These are phyloP conservation scores for Apoda limacodes DNA, from an alignment of 2,888 invertebrate species.

Conservation along the genomic window DNA sequence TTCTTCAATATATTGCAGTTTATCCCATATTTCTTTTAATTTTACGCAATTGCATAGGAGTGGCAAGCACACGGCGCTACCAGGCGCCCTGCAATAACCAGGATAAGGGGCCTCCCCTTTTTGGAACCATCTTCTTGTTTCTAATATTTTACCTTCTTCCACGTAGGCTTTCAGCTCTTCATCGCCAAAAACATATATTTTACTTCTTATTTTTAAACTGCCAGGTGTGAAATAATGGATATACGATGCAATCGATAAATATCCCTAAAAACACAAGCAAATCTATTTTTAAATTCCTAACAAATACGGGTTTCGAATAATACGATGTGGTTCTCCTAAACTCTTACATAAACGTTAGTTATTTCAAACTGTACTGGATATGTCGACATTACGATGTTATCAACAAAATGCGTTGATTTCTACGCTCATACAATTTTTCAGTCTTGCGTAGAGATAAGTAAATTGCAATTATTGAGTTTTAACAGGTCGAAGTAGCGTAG, in stretches of 20 bases:
- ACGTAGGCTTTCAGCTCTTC: conserved; percentile 21
- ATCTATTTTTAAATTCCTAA: too few relatives aligned
- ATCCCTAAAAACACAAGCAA: conserved; percentile 43
- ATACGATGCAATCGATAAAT: conserved; percentile 32
- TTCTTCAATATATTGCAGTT: conserved; percentile 13
- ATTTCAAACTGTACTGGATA: too few relatives aligned
- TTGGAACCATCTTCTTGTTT: conserved; percentile 38
- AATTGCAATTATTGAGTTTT: too few relatives aligned
- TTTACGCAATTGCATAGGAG: conserved; percentile 42
- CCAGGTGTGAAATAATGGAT: conserved; percentile 40
- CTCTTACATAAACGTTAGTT: too few relatives aligned
- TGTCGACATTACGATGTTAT: too few relatives aligned
- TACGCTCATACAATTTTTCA: too few relatives aligned
- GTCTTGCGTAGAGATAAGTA: too few relatives aligned
- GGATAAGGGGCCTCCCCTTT: conserved; percentile 44
- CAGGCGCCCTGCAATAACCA: conserved; percentile 52
- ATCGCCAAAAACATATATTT: conserved; percentile 22
- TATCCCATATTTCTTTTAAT: conserved; percentile 33
- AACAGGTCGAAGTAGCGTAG: too few relatives aligned
- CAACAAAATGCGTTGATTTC: too few relatives aligned
- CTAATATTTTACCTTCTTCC: too few relatives aligned
- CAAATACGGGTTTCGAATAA: too few relatives aligned
- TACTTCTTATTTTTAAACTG: conserved; percentile 29
- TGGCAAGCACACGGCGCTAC: conserved; percentile 32
- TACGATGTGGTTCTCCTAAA: too few relatives aligned